Evolutionary conservation across 2,888 invertebrate genomes (phyloP), one percentile per base, ranked within the genome.

Genomic region (Andrena minutula): DNA sequence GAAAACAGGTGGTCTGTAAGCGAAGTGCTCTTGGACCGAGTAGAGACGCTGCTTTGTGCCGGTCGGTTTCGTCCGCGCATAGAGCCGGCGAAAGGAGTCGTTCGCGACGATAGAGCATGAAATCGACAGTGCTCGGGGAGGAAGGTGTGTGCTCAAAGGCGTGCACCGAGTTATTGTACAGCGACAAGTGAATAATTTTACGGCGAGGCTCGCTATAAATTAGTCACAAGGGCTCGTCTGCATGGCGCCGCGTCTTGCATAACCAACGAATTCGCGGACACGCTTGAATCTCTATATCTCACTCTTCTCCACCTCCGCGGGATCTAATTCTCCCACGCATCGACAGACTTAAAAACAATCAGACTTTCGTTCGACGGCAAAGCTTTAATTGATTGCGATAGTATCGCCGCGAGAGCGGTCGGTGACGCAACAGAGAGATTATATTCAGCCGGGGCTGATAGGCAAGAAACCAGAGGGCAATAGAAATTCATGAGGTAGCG

Each of bases 181-280:
- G 83, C 78, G 86, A 88, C 84, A 87, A 85, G 83, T 87, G 89
- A 86, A 89, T 90, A 86, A 89, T 89, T 85, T 89, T 84, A 88
- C 85, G 86, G 79, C 82, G 82, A 74, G 80, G 58, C 78, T 79
- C 70, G 88, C 84, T 89, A 88, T 88, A 90, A 90, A 91, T 90
- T 89, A 88, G 82, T 75, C 79, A 77, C 79, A 68, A 65, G 73
- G 41, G 80, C 83, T 89, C 87, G 84, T 90, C 85, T 85, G 75
- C 85, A 84, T 85, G 87, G 83, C 86, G 87, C 86, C 88, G 81
- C 61, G 75, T 74, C 74, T 79, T 74, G 81, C 74, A 60, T 73
- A 51, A 61, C 28, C 28, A 49, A 77, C 71, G 74, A 74, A 76
- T 76, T 79, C 10, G 35, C 10, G 64, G 35, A 23, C 70, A 2